These are phyloP conservation scores for Monochamus saltuarius DNA, from an alignment of 1,140 invertebrate genomes.

Conservation along the genomic window DNA sequence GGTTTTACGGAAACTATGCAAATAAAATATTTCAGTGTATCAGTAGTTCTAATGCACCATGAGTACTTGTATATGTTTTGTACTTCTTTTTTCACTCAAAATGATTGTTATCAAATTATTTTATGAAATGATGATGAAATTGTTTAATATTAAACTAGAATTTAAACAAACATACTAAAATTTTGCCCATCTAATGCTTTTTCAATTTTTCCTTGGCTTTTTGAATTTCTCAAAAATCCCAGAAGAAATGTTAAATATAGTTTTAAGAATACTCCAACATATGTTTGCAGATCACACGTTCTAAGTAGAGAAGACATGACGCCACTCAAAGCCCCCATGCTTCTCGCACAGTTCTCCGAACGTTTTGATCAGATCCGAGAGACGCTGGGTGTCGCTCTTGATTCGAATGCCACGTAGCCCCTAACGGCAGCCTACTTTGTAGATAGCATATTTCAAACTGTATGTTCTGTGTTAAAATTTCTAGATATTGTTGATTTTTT, in stretches of 20 bases:
- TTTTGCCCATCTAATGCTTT: no score
- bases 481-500: no score
- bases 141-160: neutral
- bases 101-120: neutral
- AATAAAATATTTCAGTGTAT: no score
- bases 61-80: no score
- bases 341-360: constrained; percentile 41
- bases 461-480: no score
- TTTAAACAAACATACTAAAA: constrained; percentile 2
- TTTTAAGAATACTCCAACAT: constrained; percentile 5
- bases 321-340: constrained; percentile 33
- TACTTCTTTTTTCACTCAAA: no score
- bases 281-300: constrained; percentile 12
- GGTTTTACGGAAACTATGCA: no score
- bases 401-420: constrained; percentile 16
- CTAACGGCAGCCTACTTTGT: neutral
- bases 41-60: no score
- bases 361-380: constrained; percentile 47
- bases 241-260: neutral
- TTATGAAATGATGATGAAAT: neutral
- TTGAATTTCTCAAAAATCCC: neutral
- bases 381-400: constrained; percentile 32
- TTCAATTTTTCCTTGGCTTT: neutral
- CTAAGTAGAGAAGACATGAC: constrained; percentile 17
- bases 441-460: no score